Evolutionary conservation across 1,140 invertebrate species (phyloP).

Genomic region (Galleria mellonella): DNA sequence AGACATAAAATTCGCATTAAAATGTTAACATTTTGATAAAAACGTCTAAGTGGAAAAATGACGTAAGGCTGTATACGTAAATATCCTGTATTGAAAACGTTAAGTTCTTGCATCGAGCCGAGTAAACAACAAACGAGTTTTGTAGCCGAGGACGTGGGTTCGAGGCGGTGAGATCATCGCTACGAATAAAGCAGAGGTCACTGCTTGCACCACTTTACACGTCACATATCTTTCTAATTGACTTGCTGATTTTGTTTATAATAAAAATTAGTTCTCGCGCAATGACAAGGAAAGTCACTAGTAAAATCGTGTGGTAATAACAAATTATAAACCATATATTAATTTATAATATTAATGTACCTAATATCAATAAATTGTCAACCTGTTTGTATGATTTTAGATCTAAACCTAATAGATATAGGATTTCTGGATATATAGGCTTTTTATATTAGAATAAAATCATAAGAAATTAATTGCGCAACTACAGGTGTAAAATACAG

Average conservation of each 20-base stretch:
- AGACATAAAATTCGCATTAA: background rate
- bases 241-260: constrained; percentile 43
- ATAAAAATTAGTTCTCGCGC: constrained; percentile 30
- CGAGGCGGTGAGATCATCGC: constrained; percentile 58
- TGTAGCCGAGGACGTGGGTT: constrained; percentile 59
- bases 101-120: constrained; percentile 41
- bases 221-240: constrained; percentile 63
- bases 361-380: no score
- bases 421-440: no score
- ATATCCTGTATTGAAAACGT: constrained; percentile 35
- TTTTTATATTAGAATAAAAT: no score
- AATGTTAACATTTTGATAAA: no score
- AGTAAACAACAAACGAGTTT: constrained; percentile 69
- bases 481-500: no score
- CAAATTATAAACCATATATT: no score
- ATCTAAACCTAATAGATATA: no score
- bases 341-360: no score
- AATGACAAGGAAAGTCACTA: constrained; percentile 13
- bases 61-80: constrained; percentile 39
- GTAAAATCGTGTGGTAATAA: background rate
- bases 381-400: no score
- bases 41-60: constrained; percentile 13
- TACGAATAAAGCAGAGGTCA: constrained; percentile 50
- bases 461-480: no score
- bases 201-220: constrained; percentile 49